A percentile compares a stretch with the other conserved stretches of the same genome.
These are phyloP conservation scores for Polydrusus cervinus DNA, from an alignment of 2,888 invertebrate genomes.

Conservation along the genomic window DNA sequence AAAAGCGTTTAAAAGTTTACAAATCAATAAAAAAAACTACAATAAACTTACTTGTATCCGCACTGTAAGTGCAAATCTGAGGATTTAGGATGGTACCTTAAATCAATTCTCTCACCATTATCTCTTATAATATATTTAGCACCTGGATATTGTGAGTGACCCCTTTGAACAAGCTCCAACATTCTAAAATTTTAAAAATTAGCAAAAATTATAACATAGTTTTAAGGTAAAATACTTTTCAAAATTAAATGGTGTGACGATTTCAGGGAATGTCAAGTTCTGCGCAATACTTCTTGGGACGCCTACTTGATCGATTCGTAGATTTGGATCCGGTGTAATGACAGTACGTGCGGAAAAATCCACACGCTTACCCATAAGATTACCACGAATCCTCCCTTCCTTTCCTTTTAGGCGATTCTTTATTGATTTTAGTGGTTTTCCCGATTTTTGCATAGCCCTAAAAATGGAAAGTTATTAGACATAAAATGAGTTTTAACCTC, in stretches of 20 bases:
- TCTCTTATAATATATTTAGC: conserved; percentile 99
- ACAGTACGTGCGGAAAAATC: conserved; percentile 99
- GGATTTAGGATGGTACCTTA: conserved; percentile 98
- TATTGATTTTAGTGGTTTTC: conserved; percentile 97
- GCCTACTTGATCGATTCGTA: conserved; percentile 97
- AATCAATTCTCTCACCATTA: conserved; percentile 98
- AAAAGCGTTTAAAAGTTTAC: conserved; percentile 21
- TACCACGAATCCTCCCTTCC: conserved; percentile 98
- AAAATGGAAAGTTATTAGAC: conserved; percentile 54
- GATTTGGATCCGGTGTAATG: conserved; percentile 96
- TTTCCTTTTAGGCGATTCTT: conserved; percentile 98
- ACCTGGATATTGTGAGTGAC: conserved; percentile 98
- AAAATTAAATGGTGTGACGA: conserved; percentile 99
- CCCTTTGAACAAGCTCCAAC: conserved; percentile 95
- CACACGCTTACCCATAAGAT: conserved; percentile 99
- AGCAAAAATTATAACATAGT: background rate
- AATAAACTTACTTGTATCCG: conserved; percentile 81
- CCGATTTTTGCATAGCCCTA: conserved; percentile 98
- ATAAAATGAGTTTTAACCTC: background rate
- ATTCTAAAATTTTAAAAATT: conserved; percentile 70
- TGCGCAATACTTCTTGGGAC: conserved; percentile 99
- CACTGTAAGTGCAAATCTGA: conserved; percentile 97
- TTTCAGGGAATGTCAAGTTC: conserved; percentile 98
- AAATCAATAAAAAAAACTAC: conserved; percentile 4
- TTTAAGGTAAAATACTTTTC: conserved; percentile 77